phyloP scores from a whole-genome alignment of 2,888 invertebrate species.

The Aquatica leii region DNA sequence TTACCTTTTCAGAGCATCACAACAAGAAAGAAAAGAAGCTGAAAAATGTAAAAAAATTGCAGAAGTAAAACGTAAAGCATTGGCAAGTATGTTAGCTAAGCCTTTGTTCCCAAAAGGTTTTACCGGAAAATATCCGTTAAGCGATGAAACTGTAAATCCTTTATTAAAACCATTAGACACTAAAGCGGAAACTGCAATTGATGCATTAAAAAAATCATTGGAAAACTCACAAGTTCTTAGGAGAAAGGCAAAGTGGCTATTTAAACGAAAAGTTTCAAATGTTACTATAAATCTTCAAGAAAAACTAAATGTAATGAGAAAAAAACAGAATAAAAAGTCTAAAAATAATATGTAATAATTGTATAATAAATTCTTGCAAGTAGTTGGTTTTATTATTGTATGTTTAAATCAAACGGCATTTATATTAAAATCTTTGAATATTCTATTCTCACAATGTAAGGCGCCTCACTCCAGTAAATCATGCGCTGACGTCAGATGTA shows the following conservation, averaged over 20 bases:
- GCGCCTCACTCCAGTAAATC: no score
- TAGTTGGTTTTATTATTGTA: no score
- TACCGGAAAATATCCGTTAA: slow-evolving; percentile 69
- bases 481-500: no score
- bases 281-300: background rate
- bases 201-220: slow-evolving; percentile 65
- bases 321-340: no score
- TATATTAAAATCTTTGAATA: no score
- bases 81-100: slow-evolving; percentile 64
- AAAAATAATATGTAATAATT: no score
- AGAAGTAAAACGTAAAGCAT: slow-evolving; percentile 63
- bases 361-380: no score
- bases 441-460: no score
- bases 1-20: slow-evolving; percentile 25
- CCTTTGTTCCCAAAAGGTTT: slow-evolving; percentile 75
- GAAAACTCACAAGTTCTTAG: slow-evolving; percentile 46
- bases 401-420: no score
- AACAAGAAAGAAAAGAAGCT: slow-evolving; percentile 48
- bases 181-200: slow-evolving; percentile 61
- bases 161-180: slow-evolving; percentile 49
- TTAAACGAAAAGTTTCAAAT: slow-evolving; percentile 45
- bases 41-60: slow-evolving; percentile 55
- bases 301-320: background rate
- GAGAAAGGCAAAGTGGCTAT: slow-evolving; percentile 47
- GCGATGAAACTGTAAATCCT: slow-evolving; percentile 42